Percentiles rank a stretch among this genome's conserved stretches.
Conservation (phyloP, 2,797 vertebrate species). For the Enteromius fasciolatus region DNA sequence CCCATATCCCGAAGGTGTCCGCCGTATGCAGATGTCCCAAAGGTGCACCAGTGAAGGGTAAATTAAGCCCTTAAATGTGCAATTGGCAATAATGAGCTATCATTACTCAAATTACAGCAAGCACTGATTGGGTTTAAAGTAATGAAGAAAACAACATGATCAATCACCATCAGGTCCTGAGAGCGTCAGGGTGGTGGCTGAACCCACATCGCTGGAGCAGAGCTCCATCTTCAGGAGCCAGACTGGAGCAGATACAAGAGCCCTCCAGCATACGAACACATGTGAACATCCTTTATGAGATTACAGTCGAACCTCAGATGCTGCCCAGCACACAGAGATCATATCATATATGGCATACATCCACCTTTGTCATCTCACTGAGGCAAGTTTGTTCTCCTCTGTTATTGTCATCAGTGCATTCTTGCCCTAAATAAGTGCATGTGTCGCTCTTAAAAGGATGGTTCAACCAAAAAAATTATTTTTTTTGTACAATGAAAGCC, state of each 20-base stretch:
- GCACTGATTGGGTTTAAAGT: constrained; percentile 99
- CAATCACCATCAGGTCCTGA: constrained; percentile 96
- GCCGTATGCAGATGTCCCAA: constrained; percentile 70
- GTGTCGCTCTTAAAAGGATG: neutral
- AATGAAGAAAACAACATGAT: constrained; percentile 99
- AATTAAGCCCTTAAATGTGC: constrained; percentile 94
- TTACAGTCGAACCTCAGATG: constrained; percentile 47
- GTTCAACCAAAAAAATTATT: neutral
- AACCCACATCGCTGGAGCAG: constrained; percentile 77
- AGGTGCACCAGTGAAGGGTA: constrained; percentile 80
- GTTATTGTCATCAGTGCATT: neutral
- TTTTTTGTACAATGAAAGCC: neutral
- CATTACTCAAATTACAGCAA: constrained; percentile 99
- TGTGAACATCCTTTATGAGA: constrained; percentile 50
- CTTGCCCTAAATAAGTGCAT: constrained; percentile 4
- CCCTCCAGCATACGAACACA: constrained; percentile 37
- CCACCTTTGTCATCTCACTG: constrained; percentile 32
- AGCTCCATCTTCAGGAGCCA: constrained; percentile 85
- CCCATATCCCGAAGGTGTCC: constrained; percentile 63
- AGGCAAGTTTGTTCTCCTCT: constrained; percentile 20
- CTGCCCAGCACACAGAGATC: constrained; percentile 31
- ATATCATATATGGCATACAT: constrained; percentile 39
- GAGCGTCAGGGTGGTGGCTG: constrained; percentile 82
- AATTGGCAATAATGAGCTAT: constrained; percentile 98
- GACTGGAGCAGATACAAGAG: constrained; percentile 59